These are phyloP conservation scores for Maylandia zebra DNA, from an alignment of 2,113 vertebrate species.

Conservation along the genomic window DNA sequence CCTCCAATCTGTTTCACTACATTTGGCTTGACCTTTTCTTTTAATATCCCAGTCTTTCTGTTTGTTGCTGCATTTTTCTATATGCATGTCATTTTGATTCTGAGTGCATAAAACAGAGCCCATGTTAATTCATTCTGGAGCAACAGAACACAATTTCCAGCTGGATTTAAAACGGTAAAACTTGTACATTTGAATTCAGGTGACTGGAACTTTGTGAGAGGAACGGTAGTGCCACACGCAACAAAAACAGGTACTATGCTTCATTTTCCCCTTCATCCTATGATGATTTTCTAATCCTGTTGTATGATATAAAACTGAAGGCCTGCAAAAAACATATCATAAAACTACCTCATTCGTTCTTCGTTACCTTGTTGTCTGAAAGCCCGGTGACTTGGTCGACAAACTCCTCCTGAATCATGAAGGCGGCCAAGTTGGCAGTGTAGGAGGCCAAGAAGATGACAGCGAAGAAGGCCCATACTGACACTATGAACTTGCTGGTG, in stretches of 20 bases:
- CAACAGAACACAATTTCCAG: background rate
- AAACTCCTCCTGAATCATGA: conserved; percentile 99
- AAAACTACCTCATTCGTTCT: background rate
- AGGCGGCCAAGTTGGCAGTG: conserved; percentile 98
- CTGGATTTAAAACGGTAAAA: background rate
- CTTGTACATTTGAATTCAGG: background rate
- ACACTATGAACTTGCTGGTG: conserved; percentile 98
- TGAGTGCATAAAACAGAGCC: background rate
- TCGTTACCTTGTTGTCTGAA: conserved; percentile 92
- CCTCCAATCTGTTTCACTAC: background rate
- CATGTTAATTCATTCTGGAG: background rate
- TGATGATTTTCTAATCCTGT: background rate
- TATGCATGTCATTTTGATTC: background rate
- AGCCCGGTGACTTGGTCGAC: conserved; percentile 98
- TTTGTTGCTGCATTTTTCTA: background rate
- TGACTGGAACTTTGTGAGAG: background rate
- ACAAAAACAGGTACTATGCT: background rate
- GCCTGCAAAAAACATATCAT: background rate
- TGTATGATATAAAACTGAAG: background rate
- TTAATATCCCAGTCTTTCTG: background rate
- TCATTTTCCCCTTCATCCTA: background rate
- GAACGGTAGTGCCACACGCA: background rate
- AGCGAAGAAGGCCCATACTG: conserved; percentile 98
- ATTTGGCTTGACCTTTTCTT: conserved; percentile 11
- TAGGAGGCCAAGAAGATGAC: conserved; percentile 99